phyloP scores from a whole-genome alignment of 2,888 invertebrate species.

The Pheosia tremula region DNA sequence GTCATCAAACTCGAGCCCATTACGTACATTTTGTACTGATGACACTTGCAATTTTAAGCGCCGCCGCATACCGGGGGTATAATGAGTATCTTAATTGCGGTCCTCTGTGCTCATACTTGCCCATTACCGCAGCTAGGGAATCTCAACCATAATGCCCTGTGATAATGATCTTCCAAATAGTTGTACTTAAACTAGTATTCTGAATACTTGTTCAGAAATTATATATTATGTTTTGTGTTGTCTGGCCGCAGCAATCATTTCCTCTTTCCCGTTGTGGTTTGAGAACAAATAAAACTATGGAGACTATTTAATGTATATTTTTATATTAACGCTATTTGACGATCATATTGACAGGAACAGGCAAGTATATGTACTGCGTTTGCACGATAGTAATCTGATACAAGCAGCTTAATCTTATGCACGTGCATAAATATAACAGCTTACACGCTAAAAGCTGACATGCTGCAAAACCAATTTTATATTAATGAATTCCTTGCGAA shows the following conservation, averaged over 20 bases:
- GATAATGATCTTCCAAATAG: constrained; percentile 13
- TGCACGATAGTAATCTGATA: background rate
- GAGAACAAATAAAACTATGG: constrained; percentile 2
- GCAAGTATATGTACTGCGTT: background rate
- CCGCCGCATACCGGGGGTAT: constrained; percentile 46
- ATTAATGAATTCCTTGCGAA: background rate
- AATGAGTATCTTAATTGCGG: constrained; percentile 65
- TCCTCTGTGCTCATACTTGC: constrained; percentile 37
- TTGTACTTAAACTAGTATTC: constrained; percentile 3
- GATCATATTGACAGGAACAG: background rate
- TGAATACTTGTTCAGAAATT: background rate
- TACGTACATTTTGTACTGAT: constrained; percentile 46
- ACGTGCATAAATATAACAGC: no score
- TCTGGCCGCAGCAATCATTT: background rate
- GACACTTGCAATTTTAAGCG: constrained; percentile 52
- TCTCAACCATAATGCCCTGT: constrained; percentile 34
- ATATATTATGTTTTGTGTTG: constrained; percentile 4
- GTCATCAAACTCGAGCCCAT: constrained; percentile 35
- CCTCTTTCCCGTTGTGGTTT: constrained; percentile 2
- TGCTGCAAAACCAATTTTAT: background rate
- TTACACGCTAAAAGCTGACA: background rate
- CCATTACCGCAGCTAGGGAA: constrained; percentile 44
- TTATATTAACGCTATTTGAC: background rate
- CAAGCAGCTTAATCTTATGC: no score
- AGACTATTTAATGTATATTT: constrained; percentile 22